Base-by-base conservation (phyloP, 2,113 vertebrate species). In the Callopanchax toddi region DNA sequence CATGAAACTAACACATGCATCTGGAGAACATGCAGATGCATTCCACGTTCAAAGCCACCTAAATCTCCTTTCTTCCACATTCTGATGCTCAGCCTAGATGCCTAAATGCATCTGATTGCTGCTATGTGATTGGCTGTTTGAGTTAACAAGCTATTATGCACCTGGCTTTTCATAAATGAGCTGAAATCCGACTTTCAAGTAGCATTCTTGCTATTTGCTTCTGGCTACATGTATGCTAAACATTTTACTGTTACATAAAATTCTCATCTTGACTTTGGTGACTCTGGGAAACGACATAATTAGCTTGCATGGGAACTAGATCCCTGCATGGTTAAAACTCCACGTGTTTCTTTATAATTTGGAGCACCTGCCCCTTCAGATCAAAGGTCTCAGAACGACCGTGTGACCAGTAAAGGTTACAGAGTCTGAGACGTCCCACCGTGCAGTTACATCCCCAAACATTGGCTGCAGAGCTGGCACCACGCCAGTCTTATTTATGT, bases 401-500 rank as follows among this genome's bases (percentile, higher is more conserved):
- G 12, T 63, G 48, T 45, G 23, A 21, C 39, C 2, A 6, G 5
- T 17, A 22, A n/a, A 42, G 6, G 42, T 1, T 9, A 2, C 34
- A 1, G 20, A 63, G 11, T 53, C 23, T 32, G 13, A 54, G 40
- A 60, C 11, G 11, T 45, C 11, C 18, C 4, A 26, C 0, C 3
- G 29, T 9, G 25, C 2, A 49, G 23, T 29, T 18, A 51, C 9
- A 52, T 50, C n/a, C 29, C 11, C 10, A 37, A 49, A 53, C 42
- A 15, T 20, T 60, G 11, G 16, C 46, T 23, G 5, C 25, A 43
- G 55, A 16, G 17, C 22, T 68, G 16, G 48, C 43, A 11, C 21
- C 25, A 40, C 21, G 32, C 9, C 37, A 26, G 15, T 32, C n/a
- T 45, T 66, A 70, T 72, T 81, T 43, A 61, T 29, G 32, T 16